Conservation (phyloP, 2,888 invertebrate genomes). For the Eudasyphora cyanicolor region DNA sequence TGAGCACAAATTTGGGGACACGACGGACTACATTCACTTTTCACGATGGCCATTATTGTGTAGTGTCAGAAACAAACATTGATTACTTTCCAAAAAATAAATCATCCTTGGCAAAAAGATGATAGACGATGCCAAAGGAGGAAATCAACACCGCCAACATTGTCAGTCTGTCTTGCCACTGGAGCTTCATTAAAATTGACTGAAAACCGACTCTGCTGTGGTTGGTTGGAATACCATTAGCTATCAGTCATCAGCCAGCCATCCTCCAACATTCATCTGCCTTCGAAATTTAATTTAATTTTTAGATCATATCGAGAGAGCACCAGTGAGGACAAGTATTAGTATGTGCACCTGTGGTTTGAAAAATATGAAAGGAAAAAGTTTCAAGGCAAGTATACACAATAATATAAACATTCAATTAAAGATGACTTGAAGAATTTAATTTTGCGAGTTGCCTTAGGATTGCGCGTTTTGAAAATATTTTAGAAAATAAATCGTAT, state of each 20-base stretch:
- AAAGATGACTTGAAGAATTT: too few relatives aligned
- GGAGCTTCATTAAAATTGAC: conserved; percentile 10
- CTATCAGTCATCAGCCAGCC: too few relatives aligned
- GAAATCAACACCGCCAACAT: conserved; percentile 7
- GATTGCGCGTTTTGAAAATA: too few relatives aligned
- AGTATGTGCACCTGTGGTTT: too few relatives aligned
- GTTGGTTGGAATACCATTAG: too few relatives aligned
- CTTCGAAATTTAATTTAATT: neutral
- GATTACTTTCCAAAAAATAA: conserved; percentile 36
- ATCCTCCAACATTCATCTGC: too few relatives aligned
- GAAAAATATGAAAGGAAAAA: too few relatives aligned
- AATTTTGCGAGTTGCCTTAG: too few relatives aligned
- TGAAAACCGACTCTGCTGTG: neutral
- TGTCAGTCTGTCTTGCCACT: neutral
- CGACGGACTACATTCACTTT: conserved; percentile 28
- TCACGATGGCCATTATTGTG: neutral
- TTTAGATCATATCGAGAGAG: neutral
- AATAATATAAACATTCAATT: too few relatives aligned
- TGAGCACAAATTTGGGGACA: neutral
- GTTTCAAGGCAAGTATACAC: too few relatives aligned
- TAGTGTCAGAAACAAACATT: neutral
- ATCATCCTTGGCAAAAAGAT: conserved; percentile 30
- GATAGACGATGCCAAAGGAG: conserved; percentile 42
- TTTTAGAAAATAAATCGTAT: too few relatives aligned
- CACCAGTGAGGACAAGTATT: too few relatives aligned